Percentiles rank a stretch among this genome's conserved stretches.
phyloP scores from a whole-genome alignment of 2,888 invertebrate genomes.

The Tipula confusa region DNA sequence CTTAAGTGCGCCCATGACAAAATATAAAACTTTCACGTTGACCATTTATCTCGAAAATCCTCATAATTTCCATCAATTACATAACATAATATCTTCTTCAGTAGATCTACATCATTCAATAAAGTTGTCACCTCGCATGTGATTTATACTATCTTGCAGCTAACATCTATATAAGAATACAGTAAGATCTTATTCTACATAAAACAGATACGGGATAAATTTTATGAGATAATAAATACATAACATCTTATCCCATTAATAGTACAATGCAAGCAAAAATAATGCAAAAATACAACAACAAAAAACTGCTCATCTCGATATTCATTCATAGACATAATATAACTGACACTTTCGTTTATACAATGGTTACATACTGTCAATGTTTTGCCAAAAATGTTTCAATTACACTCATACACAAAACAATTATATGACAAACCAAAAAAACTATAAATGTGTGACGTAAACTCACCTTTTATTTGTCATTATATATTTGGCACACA shows the following conservation, averaged over 20 bases:
- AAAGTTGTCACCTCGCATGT: background rate
- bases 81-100: background rate
- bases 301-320: background rate
- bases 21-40: too few relatives aligned
- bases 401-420: conserved; percentile 1
- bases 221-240: background rate
- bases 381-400: conserved; percentile 25
- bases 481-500: conserved; percentile 15
- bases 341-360: background rate
- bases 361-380: conserved; percentile 13
- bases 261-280: background rate
- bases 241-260: background rate
- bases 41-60: too few relatives aligned
- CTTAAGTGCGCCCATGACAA: too few relatives aligned
- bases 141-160: background rate
- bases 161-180: background rate
- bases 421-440: background rate
- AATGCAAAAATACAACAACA: conserved; percentile 25
- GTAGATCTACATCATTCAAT: background rate
- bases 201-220: background rate
- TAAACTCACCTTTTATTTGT: background rate
- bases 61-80: too few relatives aligned
- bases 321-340: background rate
- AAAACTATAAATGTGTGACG: background rate
- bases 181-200: background rate